Percentiles rank a stretch among this genome's conserved stretches.
phyloP scores from a whole-genome alignment of 37 sponge, comb jelly and placozoan species.

The Aphrocallistes beatrix region DNA sequence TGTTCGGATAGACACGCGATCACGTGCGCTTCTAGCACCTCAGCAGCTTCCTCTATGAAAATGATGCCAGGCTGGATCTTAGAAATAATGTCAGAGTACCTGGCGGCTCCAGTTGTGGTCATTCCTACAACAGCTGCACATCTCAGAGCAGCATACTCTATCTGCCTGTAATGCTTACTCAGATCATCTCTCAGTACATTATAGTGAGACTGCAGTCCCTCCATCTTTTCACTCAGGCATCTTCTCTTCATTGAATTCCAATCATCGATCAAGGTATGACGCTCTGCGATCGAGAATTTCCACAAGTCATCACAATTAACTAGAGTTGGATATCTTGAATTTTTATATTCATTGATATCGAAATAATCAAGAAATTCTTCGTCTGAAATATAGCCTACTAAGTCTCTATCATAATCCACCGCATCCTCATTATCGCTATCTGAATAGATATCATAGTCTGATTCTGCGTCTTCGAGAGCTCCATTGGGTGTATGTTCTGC shows the following conservation, averaged over 20 bases:
- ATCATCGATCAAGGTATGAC: background rate
- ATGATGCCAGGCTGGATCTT: slow-evolving; percentile 31
- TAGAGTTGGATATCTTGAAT: no score
- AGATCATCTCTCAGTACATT: background rate
- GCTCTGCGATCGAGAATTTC: no score
- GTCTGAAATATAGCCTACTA: background rate
- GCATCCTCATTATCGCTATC: slow-evolving; percentile 13
- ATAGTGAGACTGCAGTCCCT: background rate
- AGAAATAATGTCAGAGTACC: slow-evolving; percentile 24
- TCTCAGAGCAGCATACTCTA: slow-evolving; percentile 5
- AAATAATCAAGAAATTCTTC: background rate
- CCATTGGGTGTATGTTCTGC: no score
- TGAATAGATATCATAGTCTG: background rate
- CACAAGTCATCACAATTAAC: no score
- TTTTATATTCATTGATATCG: no score
- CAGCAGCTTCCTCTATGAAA: slow-evolving; percentile 45
- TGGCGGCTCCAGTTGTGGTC: slow-evolving; percentile 42
- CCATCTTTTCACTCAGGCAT: background rate
- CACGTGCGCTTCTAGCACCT: slow-evolving; percentile 36
- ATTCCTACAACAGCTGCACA: slow-evolving; percentile 31
- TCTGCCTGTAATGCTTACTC: background rate
- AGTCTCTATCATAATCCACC: background rate
- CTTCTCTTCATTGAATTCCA: background rate
- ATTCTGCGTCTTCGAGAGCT: background rate
- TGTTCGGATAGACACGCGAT: slow-evolving; percentile 22